These are phyloP conservation scores for Diglossa cyanea DNA, from an alignment of 2,797 vertebrate species.

Conservation along the genomic window DNA sequence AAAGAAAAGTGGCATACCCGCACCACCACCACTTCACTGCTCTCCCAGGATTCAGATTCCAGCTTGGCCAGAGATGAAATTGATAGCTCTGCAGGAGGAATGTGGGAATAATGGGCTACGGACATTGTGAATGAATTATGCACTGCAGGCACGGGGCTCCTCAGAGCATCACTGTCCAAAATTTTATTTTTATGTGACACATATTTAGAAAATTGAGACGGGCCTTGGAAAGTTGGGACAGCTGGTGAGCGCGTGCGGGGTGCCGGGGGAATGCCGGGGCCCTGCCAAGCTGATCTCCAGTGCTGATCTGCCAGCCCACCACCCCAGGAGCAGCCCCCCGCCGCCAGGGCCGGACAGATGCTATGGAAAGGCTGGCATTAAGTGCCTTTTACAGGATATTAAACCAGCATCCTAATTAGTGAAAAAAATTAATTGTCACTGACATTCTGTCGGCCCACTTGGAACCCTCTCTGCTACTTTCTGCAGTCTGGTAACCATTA, in stretches of 20 bases:
- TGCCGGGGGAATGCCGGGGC: conserved; percentile 53
- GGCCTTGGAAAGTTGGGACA: conserved; percentile 73
- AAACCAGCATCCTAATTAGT: conserved; percentile 78
- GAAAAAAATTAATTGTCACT: conserved; percentile 80
- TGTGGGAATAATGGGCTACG: conserved; percentile 33
- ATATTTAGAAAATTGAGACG: conserved; percentile 76
- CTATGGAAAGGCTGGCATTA: conserved; percentile 73
- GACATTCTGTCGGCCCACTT: conserved; percentile 71
- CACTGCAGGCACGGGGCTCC: conserved; percentile 25
- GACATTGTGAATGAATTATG: conserved; percentile 63
- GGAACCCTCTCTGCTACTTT: conserved; percentile 73
- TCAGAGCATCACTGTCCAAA: conserved; percentile 26
- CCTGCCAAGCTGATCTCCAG: conserved; percentile 40
- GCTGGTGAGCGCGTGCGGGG: conserved; percentile 63
- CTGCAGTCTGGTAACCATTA: conserved; percentile 80
- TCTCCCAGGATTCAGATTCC: conserved; percentile 43
- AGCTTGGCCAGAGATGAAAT: conserved; percentile 15
- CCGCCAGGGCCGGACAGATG: conserved; percentile 67
- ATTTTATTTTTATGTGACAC: conserved; percentile 75
- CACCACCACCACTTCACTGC: neutral
- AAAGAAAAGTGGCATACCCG: neutral
- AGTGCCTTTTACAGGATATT: conserved; percentile 82
- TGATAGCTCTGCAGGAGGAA: conserved; percentile 36
- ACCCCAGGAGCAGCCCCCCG: conserved; percentile 56
- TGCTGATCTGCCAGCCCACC: conserved; percentile 37